Conservation (phyloP, 2,797 vertebrate genomes). For the Chloroceryle inda region DNA sequence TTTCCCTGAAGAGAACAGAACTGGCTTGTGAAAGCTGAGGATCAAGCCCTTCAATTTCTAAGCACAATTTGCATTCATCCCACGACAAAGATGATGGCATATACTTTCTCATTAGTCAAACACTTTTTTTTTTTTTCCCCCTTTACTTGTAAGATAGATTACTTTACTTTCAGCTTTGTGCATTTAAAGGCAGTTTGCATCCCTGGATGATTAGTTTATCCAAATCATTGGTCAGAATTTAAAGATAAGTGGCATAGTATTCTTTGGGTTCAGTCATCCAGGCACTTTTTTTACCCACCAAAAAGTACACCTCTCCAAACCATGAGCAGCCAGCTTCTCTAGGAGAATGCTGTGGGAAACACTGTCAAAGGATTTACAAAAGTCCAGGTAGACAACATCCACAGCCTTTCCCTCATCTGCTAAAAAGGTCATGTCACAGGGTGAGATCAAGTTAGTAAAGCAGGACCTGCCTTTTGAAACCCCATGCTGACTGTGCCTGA, state of each 20-base stretch:
- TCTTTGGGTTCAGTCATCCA: not conserved
- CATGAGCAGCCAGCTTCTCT: not conserved
- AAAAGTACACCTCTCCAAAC: not conserved
- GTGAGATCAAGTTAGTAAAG: not conserved
- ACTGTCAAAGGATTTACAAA: not conserved
- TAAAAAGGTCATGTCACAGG: not conserved
- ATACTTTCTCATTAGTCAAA: not conserved
- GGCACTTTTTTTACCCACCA: not conserved
- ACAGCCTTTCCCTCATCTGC: not conserved
- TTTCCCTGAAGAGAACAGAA: not conserved
- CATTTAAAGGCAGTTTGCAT: not conserved
- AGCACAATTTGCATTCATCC: not conserved
- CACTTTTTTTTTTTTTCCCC: not conserved
- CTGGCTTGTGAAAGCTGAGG: not conserved
- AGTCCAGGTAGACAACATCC: not conserved
- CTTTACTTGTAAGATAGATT: not conserved
- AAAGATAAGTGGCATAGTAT: not conserved
- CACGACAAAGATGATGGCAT: not conserved
- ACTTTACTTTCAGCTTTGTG: not conserved
- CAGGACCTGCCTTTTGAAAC: not conserved
- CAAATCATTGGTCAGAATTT: not conserved
- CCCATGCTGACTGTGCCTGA: not conserved
- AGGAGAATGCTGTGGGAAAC: not conserved
- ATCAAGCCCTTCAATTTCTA: conserved; percentile 3
- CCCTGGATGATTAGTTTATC: not conserved